Conservation (phyloP, 1,140 invertebrate genomes). For the Sarcophaga bullata region DNA sequence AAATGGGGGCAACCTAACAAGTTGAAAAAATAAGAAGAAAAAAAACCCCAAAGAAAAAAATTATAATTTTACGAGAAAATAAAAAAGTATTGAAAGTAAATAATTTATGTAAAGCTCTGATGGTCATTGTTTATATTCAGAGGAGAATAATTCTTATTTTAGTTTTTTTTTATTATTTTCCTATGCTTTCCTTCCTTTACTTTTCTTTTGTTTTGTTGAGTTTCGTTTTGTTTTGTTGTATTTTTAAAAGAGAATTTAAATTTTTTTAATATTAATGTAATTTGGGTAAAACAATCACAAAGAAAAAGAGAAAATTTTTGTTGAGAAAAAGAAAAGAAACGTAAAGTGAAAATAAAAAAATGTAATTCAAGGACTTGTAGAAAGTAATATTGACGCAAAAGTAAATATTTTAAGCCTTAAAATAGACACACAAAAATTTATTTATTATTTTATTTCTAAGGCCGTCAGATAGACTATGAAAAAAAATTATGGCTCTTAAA, state of each 20-base stretch:
- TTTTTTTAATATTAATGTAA: constrained; percentile 13
- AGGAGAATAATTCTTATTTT: background rate
- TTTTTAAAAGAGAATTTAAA: background rate
- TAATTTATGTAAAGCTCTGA: constrained; percentile 10
- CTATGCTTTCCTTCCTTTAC: too few relatives aligned
- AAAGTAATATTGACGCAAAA: too few relatives aligned
- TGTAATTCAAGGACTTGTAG: too few relatives aligned
- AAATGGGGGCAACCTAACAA: too few relatives aligned
- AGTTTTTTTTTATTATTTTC: too few relatives aligned
- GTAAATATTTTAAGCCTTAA: too few relatives aligned
- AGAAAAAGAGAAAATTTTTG: background rate
- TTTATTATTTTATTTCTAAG: too few relatives aligned
- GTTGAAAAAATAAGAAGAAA: background rate
- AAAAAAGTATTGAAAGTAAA: background rate
- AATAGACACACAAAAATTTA: too few relatives aligned
- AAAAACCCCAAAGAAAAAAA: background rate
- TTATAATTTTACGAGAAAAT: background rate
- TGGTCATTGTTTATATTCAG: background rate
- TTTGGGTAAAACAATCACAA: background rate
- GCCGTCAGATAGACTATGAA: too few relatives aligned
- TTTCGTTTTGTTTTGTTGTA: background rate
- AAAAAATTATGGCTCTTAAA: too few relatives aligned
- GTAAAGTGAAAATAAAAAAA: too few relatives aligned
- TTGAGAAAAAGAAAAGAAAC: background rate
- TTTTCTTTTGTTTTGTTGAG: too few relatives aligned